Evolutionary conservation across 2,797 vertebrate genomes (phyloP), one percentile per base, ranked within the genome.

Genomic region (Tapera naevia): DNA sequence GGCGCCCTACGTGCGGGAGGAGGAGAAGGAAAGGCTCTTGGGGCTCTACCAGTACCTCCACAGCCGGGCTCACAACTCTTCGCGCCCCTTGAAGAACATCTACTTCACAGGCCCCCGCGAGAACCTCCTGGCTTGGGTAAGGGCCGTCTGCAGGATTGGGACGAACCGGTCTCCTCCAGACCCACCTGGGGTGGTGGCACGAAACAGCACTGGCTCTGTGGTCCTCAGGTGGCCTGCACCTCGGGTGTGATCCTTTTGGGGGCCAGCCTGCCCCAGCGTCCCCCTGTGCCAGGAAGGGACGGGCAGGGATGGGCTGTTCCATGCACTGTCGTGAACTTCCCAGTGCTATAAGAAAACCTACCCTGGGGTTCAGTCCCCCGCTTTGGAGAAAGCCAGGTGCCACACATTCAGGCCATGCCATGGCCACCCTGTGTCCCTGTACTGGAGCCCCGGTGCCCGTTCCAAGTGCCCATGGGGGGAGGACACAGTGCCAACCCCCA

Each of bases 91-190:
- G 72, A 98, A 98, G 95, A 98, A 98, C 87, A 98, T 99, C 96
- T 99, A 99, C 97, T 98, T 98, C 96, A 98, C 98, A 1, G 98
- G 98, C 58, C 98, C 99, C 91, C 98, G 97, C 0, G 99, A 99
- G 96, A 99, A 99, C 97, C 98, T 99, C 75, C 96, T 99, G 92
- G 99, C 99, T 13, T 99, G 98, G 99, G 99, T 99, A 97, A 98
- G 98, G 82, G 53, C 87, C 1, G 0, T 60, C 48, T 24, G 39
- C 37, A 28, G 72, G 27, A 18, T 74, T 82, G 23, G 46, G 12
- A 41, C 54, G 33, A 71, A 32, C 65, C 15, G 2, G 0, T 51
- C 48, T 62, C 82, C 61, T 57, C 48, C 4, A 0, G 17, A 50
- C 46, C 41, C 41, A 4, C 2, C 0, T 22, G 23, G 8, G 3